Base-by-base conservation (phyloP, 2,888 invertebrate genomes). In the Chalcosyrphus nemorum region DNA sequence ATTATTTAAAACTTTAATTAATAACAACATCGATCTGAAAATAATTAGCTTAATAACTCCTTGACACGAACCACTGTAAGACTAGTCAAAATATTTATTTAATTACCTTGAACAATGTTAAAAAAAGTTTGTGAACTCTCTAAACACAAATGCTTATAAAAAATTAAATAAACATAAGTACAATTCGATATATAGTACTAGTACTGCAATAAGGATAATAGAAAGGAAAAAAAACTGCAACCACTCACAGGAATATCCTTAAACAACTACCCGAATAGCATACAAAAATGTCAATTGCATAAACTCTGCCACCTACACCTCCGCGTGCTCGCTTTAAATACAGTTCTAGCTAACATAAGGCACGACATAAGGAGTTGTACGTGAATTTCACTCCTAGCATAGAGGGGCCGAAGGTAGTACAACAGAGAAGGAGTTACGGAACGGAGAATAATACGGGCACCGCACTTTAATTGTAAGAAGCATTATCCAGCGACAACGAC, bases 391-490 rank as follows among this genome's bases (percentile, higher is more conserved):
- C 4, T 59, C 38, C 7, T 3, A 27, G 59, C 7, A n/a, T n/a
- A n/a, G n/a, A n/a, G n/a, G n/a, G n/a, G n/a, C n/a, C n/a, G n/a
- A n/a, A n/a, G n/a, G 21, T 2, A 6, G 17, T 45, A 13, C 5
- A 13, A n/a, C n/a, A n/a, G n/a, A n/a, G n/a, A n/a, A 17, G 9
- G 47, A 27, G 43, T 56, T n/a, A 9, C 43, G 19, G 70, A 70
- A 70, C 76, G 63, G 70, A 59, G 71, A 59, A 81, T 65, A 59
- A 61, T 61, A 65, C 59, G 50, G 56, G 57, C 47, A 56, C 72
- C 61, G 66, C 72, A 82, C 72, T 82, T 77, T 77, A 82, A 82
- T 82, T 82, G 82, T 77, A 82, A 54, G 61, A 45, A 61, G 41
- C 77, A 68, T 61, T 72, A 72, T 77, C 56, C 47, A 74, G 24